Base-by-base conservation (phyloP, 2,113 vertebrate genomes). In the Hystrix cristata region DNA sequence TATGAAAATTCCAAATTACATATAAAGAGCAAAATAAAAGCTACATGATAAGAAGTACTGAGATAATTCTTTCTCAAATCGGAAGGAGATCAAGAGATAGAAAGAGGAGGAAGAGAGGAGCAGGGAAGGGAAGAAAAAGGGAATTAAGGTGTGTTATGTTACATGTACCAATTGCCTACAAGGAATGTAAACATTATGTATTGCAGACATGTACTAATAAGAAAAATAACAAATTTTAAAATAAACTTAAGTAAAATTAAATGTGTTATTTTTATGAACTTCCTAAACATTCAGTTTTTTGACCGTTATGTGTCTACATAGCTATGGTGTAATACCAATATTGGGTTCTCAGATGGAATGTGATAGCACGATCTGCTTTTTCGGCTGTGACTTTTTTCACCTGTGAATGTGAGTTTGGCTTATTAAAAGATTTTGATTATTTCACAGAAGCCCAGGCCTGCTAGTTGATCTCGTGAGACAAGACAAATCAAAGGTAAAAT, bases 191-290 rank as follows among this genome's bases (percentile, higher is more conserved):
- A 74, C 21, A 74, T 43, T 72, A 72, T 74, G 38, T 25, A 6
- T 21, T 27, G 43, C 2, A 74, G 48, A 74, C 43, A 48, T 74
- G 11, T 14, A 46, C 38, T 48, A 48, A 46, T 27, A 25, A 48
- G 46, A 74, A 48, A 11, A 25, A 74, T 38, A 38, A 38, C 38
- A 69, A 69, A 34, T 43, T 72, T 74, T 74, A 74, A 48, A n/a
- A 38, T 46, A 27, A 74, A 25, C 48, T 72, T 86, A 72, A 91
- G 15, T 69, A 69, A 82, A 91, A 85, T 74, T 91, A 85, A 80
- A 95, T 46, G 6, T 19, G 92, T 76, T 81, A 57, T 53, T 87
- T 92, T 87, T 69, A 51, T 94, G 53, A 82, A 53, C 51, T 79
- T 46, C 76, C 7, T 12, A 34, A 72, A 83, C 90, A 27, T 59